Conservation (phyloP, 1,140 invertebrate genomes). For the Eulimnadia texana region DNA sequence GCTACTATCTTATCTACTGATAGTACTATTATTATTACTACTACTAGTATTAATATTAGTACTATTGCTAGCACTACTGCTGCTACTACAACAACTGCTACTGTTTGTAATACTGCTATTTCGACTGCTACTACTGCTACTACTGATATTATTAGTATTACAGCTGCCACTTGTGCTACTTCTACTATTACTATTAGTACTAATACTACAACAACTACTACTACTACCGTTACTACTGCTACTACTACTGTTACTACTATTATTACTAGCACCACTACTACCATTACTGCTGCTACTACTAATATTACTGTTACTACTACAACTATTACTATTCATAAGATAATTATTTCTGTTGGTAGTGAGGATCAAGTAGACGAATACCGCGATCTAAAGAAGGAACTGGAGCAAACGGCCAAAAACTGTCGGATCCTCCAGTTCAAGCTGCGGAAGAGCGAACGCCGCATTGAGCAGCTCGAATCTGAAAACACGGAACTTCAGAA, state of each 20-base stretch:
- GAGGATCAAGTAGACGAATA: conserved; percentile 97
- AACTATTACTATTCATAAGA: conserved; percentile 35
- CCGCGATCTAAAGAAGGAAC: conserved; percentile 76
- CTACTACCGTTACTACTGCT: conserved; percentile 23
- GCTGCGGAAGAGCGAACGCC: conserved; percentile 85
- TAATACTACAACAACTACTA: conserved; percentile 23
- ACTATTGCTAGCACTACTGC: conserved; percentile 25
- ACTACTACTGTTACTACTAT: not conserved
- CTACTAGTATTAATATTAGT: conserved; percentile 21
- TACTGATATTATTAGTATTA: conserved; percentile 25
- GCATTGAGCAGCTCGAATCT: conserved; percentile 69
- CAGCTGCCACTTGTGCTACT: conserved; percentile 21
- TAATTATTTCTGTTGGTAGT: conserved; percentile 43
- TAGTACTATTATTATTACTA: no score
- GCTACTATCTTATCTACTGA: not conserved
- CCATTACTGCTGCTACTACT: not conserved
- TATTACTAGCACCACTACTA: not conserved
- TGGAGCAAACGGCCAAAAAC: conserved; percentile 94
- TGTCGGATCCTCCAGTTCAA: conserved; percentile 97
- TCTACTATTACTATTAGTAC: not conserved
- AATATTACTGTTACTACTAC: conserved; percentile 29
- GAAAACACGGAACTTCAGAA: conserved; percentile 48
- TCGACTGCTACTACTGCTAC: no score
- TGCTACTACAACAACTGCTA: not conserved
- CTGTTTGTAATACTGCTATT: no score